Evolutionary conservation across 92 coral and sea anemone species (phyloP).

Genomic region (Blastomussa wellsi): DNA sequence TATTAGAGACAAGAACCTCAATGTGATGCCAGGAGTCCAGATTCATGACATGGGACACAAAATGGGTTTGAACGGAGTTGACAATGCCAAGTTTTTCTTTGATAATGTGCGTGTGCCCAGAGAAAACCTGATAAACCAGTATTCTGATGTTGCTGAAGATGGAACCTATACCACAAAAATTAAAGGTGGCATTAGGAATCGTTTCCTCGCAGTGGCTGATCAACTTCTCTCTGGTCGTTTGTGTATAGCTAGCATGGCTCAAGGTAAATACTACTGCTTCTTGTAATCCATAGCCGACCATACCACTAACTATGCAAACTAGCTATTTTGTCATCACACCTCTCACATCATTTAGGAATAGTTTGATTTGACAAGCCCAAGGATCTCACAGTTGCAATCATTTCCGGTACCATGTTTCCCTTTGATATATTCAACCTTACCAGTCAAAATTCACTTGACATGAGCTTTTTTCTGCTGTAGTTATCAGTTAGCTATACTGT

Average conservation of each 20-base stretch:
- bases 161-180: conserved; percentile 75
- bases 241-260: conserved; percentile 89
- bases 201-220: conserved; percentile 90
- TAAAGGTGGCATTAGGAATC: conserved; percentile 71
- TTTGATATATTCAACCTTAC: too few relatives aligned
- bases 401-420: too few relatives aligned
- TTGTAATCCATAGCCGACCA: too few relatives aligned
- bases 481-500: too few relatives aligned
- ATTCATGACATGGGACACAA: conserved; percentile 95
- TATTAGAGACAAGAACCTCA: conserved; percentile 80
- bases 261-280: conserved; percentile 34
- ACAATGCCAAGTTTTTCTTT: conserved; percentile 89
- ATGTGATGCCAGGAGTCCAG: conserved; percentile 73
- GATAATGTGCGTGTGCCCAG: conserved; percentile 88
- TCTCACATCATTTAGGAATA: too few relatives aligned
- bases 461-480: too few relatives aligned
- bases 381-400: too few relatives aligned
- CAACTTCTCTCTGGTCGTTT: conserved; percentile 88
- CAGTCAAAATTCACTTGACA: too few relatives aligned
- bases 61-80: conserved; percentile 92
- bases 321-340: too few relatives aligned
- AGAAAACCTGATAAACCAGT: conserved; percentile 83
- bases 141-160: conserved; percentile 83
- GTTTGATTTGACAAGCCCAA: too few relatives aligned
- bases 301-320: too few relatives aligned